These are phyloP conservation scores for Schizopygopsis malacanthus DNA, from an alignment of 2,797 vertebrate genomes.

Conservation along the genomic window DNA sequence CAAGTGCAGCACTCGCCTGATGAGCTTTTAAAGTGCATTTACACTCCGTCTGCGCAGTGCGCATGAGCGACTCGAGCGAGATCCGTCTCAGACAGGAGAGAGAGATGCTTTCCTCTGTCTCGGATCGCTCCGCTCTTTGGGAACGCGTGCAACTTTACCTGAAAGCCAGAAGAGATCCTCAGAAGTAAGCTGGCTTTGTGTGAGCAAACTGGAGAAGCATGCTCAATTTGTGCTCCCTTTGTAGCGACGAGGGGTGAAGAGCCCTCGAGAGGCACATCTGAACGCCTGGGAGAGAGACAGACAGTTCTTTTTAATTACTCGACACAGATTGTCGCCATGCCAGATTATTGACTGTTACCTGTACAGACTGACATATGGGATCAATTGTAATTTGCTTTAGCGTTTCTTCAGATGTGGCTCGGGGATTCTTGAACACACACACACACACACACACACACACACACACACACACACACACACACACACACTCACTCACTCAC, in stretches of 20 bases:
- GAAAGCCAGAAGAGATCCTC: constrained; percentile 69
- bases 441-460: constrained; percentile 13
- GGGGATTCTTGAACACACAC: not conserved
- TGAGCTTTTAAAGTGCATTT: constrained; percentile 99
- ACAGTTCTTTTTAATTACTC: constrained; percentile 59
- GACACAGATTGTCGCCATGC: constrained; percentile 58
- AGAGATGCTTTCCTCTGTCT: constrained; percentile 64
- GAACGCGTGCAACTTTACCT: constrained; percentile 65
- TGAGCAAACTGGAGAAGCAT: constrained; percentile 68
- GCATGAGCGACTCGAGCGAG: constrained; percentile 88
- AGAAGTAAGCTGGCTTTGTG: constrained; percentile 76
- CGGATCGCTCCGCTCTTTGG: constrained; percentile 64
- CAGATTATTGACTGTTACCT: constrained; percentile 64
- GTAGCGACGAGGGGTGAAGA: constrained; percentile 40
- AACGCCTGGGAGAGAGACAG: constrained; percentile 41
- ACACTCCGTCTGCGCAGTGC: constrained; percentile 88
- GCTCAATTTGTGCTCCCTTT: constrained; percentile 56
- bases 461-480: not conserved
- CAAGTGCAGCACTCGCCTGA: constrained; percentile 92
- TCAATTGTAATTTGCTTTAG: constrained; percentile 70
- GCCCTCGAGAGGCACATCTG: constrained; percentile 27
- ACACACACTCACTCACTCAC: too few species aligned
- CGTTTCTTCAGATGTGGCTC: constrained; percentile 32
- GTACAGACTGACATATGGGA: constrained; percentile 59
- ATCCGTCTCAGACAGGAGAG: constrained; percentile 91